Evolutionary conservation across 1,140 invertebrate species (phyloP), one percentile per base, ranked within the genome.

Genomic region (Pectinophora gossypiella): DNA sequence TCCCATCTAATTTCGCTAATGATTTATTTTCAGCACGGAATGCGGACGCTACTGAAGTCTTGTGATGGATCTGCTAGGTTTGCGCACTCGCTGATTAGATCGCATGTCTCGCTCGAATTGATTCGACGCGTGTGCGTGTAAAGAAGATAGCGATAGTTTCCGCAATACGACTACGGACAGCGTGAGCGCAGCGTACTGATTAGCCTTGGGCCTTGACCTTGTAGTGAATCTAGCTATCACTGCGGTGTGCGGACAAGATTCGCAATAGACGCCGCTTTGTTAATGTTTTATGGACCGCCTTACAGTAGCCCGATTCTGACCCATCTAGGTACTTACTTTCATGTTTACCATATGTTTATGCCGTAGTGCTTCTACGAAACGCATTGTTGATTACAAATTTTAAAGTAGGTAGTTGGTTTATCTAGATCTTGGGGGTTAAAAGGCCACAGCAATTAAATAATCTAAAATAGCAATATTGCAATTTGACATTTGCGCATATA

Each of bases 21-120:
- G 69, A 79, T 76, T 79, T 82, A 82, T 79, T 79, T 80, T 78
- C 69, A 73, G 74, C 48, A 44, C 51, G 61, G 72, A 76, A 82
- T 79, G 76, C 69, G 68, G 75, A 68, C 64, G 62, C 49, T 21
- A 44, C 56, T 69, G 61, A 70, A 66, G 61, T 76, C 65, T 75
- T 64, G 56, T 73, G 70, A 75, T 71, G 72, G 66, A 71, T 72
- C 56, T 66, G 51, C 52, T 55, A 45, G 46, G 56, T 36, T 32
- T 55, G 49, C 51, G 59, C 51, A 36, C 48, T 58, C 56, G 51
- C 58, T 52, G 59, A 57, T 44, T 35, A 27, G 12, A 55, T 56
- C 43, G 42, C 55, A 19, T 52, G 44, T 74, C 68, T 58, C 61
- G 52, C 40, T 56, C 59, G 50, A 43, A 60, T 62, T 48, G 50